phyloP scores from a whole-genome alignment of 2,888 invertebrate species.

The Amiota communis region DNA sequence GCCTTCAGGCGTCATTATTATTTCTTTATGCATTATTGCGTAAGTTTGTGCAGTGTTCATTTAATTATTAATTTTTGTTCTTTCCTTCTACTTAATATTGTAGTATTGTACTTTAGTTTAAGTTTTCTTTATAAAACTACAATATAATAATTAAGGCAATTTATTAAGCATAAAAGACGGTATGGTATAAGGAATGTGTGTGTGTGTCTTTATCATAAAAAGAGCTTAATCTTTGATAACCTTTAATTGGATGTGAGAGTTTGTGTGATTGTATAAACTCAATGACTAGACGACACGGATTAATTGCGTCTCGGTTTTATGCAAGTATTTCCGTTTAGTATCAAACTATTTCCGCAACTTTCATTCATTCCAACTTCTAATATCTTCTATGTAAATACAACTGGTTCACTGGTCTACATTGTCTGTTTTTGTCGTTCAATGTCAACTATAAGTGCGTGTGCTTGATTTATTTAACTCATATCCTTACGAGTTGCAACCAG shows the following conservation, averaged over 20 bases:
- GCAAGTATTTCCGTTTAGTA: constrained; percentile 4
- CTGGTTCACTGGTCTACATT: neutral
- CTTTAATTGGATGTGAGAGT: neutral
- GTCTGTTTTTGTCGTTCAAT: constrained; percentile 13
- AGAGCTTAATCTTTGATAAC: neutral
- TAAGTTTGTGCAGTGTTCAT: neutral
- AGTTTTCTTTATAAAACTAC: neutral
- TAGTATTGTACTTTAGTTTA: too few species aligned
- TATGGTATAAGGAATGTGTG: neutral
- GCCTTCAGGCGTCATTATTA: neutral
- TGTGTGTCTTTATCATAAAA: neutral
- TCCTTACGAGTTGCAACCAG: constrained; percentile 35
- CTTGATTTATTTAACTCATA: constrained; percentile 28
- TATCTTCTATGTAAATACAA: neutral
- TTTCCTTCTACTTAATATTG: too few species aligned
- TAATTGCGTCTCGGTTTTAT: constrained; percentile 24
- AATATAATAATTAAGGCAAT: neutral
- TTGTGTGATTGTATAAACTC: neutral
- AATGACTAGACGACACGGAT: constrained; percentile 12
- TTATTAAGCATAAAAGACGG: neutral
- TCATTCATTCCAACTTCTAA: neutral
- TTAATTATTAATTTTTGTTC: too few species aligned
- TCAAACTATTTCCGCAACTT: neutral
- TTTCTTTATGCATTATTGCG: neutral
- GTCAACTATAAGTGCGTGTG: constrained; percentile 23